Conservation (phyloP, 1,140 invertebrate species). For the Reticulitermes speratus region DNA sequence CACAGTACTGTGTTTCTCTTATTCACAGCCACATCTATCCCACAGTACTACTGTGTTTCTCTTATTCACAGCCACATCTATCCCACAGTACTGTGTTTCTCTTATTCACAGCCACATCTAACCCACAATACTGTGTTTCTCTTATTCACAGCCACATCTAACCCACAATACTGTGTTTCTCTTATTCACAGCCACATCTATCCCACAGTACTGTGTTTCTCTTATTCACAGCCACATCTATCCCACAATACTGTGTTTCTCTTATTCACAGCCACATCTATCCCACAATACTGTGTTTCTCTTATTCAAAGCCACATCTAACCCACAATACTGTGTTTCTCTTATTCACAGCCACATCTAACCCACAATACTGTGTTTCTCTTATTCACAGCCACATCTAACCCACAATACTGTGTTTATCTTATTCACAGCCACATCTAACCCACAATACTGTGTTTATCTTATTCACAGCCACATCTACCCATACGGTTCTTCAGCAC, state of each 20-base stretch:
- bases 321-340: slow-evolving; percentile 74
- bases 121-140: slow-evolving; percentile 74
- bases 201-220: slow-evolving; percentile 65
- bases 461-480: slow-evolving; percentile 76
- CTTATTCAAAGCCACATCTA: slow-evolving; percentile 76
- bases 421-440: slow-evolving; percentile 76
- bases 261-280: slow-evolving; percentile 76
- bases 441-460: slow-evolving; percentile 74
- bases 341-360: slow-evolving; percentile 76
- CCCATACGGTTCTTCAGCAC: too few relatives aligned
- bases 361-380: slow-evolving; percentile 74
- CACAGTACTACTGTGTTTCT: slow-evolving; percentile 53
- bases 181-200: slow-evolving; percentile 76
- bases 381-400: slow-evolving; percentile 76
- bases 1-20: slow-evolving; percentile 50
- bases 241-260: slow-evolving; percentile 74
- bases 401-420: slow-evolving; percentile 74
- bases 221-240: slow-evolving; percentile 76
- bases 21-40: slow-evolving; percentile 86
- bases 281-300: slow-evolving; percentile 74
- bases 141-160: slow-evolving; percentile 76
- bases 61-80: slow-evolving; percentile 76
- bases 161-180: slow-evolving; percentile 74
- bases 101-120: slow-evolving; percentile 76
- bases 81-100: slow-evolving; percentile 65